phyloP scores from a whole-genome alignment of 2,113 vertebrate species.

The Syngnathoides biaculeatus region DNA sequence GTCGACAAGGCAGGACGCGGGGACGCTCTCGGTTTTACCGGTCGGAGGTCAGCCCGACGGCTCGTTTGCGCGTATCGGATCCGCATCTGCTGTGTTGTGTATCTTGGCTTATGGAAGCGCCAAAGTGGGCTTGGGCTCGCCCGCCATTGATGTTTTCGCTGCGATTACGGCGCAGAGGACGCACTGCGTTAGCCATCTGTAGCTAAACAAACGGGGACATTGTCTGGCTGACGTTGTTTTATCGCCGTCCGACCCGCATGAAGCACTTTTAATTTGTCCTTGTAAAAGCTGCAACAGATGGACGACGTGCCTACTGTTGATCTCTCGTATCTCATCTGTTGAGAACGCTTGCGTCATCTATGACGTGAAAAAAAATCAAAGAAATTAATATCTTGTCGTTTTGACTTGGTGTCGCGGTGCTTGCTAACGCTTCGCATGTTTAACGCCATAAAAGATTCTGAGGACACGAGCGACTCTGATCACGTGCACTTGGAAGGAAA shows the following conservation, averaged over 20 bases:
- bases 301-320: background rate
- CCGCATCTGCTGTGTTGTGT: background rate
- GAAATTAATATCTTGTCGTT: no score
- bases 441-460: no score
- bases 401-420: no score
- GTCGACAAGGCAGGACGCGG: slow-evolving; percentile 57
- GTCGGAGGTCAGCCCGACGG: slow-evolving; percentile 54
- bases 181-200: background rate
- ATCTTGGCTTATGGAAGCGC: background rate
- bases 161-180: background rate
- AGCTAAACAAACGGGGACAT: slow-evolving; percentile 21
- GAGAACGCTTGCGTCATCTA: no score
- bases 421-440: no score
- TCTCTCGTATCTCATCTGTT: background rate
- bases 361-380: no score
- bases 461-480: no score
- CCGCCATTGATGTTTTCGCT: background rate
- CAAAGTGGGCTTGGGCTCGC: background rate
- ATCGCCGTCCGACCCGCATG: slow-evolving; percentile 45
- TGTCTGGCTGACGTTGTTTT: slow-evolving; percentile 34
- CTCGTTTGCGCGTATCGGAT: background rate
- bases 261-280: background rate
- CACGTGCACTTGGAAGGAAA: no score
- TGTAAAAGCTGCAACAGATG: background rate
- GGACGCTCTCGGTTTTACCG: slow-evolving; percentile 63